These are phyloP conservation scores for Syrmaticus mikado DNA, from an alignment of 2,113 vertebrate species.

Conservation along the genomic window DNA sequence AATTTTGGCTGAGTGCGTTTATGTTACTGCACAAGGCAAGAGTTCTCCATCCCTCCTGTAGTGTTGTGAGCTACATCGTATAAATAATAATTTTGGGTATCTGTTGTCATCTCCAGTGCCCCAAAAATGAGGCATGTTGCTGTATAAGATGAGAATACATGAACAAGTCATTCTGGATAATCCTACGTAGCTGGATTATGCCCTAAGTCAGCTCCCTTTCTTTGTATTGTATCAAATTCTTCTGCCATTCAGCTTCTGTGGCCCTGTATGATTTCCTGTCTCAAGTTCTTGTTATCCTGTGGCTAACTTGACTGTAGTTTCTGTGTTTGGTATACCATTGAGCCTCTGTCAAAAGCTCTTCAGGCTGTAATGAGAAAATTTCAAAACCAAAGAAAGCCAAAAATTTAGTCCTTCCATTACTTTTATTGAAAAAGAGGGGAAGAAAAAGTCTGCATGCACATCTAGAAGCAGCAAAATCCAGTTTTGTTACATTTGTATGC, in stretches of 20 bases:
- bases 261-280: background rate
- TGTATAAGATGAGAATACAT: background rate
- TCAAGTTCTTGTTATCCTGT: background rate
- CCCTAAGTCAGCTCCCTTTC: background rate
- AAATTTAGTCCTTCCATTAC: background rate
- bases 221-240: background rate
- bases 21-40: background rate
- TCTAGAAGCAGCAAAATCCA: background rate
- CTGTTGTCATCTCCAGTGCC: background rate
- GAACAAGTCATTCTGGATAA: background rate
- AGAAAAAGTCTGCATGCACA: background rate
- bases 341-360: background rate
- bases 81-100: background rate
- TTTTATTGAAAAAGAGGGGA: background rate
- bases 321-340: background rate
- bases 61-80: background rate
- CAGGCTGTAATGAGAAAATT: background rate
- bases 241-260: background rate
- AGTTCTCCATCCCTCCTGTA: background rate
- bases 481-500: background rate
- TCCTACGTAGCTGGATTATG: background rate
- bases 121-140: background rate
- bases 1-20: background rate
- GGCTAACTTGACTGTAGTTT: background rate
- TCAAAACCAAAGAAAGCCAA: background rate